phyloP scores from a whole-genome alignment of 2,113 vertebrate species.

The Rhea pennata region DNA sequence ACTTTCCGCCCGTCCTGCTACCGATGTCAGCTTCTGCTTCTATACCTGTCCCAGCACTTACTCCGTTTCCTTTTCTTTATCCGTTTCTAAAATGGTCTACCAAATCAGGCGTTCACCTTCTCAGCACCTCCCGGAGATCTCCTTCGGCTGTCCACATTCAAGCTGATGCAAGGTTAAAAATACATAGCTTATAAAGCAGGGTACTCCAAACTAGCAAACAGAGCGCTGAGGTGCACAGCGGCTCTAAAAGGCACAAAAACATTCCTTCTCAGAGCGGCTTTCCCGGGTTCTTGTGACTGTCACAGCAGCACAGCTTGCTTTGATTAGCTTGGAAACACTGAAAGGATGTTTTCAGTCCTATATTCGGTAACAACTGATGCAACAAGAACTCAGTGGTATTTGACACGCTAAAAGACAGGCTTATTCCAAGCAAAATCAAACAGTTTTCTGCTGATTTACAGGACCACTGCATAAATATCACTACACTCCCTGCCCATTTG shows the following conservation, averaged over 20 bases:
- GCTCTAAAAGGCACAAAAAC: background rate
- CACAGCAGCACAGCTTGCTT: background rate
- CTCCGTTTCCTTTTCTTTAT: background rate
- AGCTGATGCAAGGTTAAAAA: background rate
- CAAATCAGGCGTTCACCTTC: background rate
- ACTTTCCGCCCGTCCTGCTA: background rate
- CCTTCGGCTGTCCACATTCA: background rate
- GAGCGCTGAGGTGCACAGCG: background rate
- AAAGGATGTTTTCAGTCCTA: background rate
- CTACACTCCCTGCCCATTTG: background rate
- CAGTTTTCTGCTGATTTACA: background rate
- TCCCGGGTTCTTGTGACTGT: background rate
- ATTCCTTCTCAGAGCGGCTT: background rate
- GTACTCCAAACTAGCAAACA: background rate
- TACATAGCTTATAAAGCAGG: background rate
- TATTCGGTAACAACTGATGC: background rate
- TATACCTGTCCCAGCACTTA: background rate
- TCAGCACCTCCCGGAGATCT: background rate
- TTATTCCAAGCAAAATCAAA: background rate
- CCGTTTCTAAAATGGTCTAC: background rate
- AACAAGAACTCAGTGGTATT: background rate
- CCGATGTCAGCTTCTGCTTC: background rate
- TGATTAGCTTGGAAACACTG: background rate
- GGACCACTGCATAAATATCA: background rate
- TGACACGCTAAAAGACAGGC: background rate